A percentile compares a stretch with the other conserved stretches of the same genome.
Evolutionary conservation across 2,113 vertebrate genomes (phyloP).

Genomic region (Vireo altiloquus): DNA sequence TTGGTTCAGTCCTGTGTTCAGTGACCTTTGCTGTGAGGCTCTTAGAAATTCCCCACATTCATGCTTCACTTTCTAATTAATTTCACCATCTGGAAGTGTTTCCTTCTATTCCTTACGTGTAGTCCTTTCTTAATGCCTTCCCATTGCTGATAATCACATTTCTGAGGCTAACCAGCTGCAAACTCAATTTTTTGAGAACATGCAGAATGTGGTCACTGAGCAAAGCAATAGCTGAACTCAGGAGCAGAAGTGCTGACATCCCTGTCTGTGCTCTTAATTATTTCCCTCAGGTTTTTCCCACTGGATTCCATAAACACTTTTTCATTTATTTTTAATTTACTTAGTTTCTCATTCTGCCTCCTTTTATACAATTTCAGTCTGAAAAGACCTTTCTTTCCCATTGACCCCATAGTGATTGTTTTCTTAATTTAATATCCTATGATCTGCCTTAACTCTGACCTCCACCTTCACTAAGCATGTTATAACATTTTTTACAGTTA

Average conservation of each 20-base stretch:
- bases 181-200: neutral
- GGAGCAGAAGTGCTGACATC: neutral
- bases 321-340: neutral
- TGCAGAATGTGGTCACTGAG: neutral
- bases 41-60: neutral
- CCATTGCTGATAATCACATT: neutral
- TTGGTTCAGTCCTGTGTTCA: neutral
- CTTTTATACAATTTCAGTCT: neutral
- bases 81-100: slow-evolving; percentile 37
- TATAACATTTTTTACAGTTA: neutral
- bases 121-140: neutral
- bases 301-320: neutral
- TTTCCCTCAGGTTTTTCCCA: neutral
- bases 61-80: slow-evolving; percentile 27
- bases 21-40: neutral
- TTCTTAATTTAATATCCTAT: neutral
- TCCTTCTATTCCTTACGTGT: neutral
- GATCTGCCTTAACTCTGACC: neutral
- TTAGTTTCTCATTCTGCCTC: neutral
- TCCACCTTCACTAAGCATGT: neutral
- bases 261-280: neutral
- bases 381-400: neutral
- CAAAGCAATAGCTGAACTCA: neutral
- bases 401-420: neutral
- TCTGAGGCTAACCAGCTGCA: neutral